phyloP scores from a whole-genome alignment of 2,888 invertebrate genomes.

The Stenoptilia bipunctidactyla region DNA sequence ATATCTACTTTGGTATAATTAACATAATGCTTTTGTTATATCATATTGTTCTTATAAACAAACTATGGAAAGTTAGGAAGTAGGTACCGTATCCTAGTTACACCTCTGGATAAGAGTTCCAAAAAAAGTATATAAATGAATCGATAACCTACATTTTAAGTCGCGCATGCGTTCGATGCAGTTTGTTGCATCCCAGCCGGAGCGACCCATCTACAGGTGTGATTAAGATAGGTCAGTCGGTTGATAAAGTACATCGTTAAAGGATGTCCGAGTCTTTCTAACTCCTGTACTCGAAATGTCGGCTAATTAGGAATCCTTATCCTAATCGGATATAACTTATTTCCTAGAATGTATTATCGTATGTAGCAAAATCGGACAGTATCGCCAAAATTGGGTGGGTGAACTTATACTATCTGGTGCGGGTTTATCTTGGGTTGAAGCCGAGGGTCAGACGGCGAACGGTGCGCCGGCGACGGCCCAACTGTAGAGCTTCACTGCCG shows the following conservation, averaged over 20 bases:
- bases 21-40: too few relatives aligned
- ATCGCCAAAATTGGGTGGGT: conserved; percentile 63
- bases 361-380: conserved; percentile 37
- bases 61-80: too few relatives aligned
- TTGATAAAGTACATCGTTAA: too few relatives aligned
- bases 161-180: neutral
- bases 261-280: too few relatives aligned
- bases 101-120: too few relatives aligned
- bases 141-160: neutral
- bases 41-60: too few relatives aligned
- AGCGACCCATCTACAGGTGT: neutral
- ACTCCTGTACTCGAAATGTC: too few relatives aligned
- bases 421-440: conserved; percentile 49
- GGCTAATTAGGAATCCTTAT: too few relatives aligned
- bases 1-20: too few relatives aligned
- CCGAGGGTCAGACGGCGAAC: conserved; percentile 47
- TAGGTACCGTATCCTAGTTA: too few relatives aligned
- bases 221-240: neutral
- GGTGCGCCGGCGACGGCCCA: conserved; percentile 26
- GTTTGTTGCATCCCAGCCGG: neutral
- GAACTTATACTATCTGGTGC: conserved; percentile 58
- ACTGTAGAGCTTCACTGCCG: conserved; percentile 38
- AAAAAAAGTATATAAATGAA: neutral
- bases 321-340: conserved; percentile 18
- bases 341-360: conserved; percentile 27